Evolutionary conservation across 2,888 invertebrate genomes (phyloP).

Genomic region (Cephus spinipes): DNA sequence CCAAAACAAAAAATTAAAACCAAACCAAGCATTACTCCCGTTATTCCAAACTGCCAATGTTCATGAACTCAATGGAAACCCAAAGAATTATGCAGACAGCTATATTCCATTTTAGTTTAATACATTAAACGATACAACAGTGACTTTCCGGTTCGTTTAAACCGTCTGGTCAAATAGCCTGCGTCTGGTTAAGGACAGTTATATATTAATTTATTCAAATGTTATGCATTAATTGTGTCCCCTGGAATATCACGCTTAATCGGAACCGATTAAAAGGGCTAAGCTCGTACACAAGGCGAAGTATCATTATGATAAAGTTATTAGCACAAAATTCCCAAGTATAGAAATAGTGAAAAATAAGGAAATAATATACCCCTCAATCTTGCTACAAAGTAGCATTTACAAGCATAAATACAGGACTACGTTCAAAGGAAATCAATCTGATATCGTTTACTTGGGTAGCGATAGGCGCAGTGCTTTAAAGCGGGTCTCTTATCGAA

Average conservation of each 20-base stretch:
- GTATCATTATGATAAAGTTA: not conserved
- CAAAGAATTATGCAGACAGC: not conserved
- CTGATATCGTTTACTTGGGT: not conserved
- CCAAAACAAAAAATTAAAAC: not conserved
- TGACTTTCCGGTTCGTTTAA: not conserved
- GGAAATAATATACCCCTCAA: not conserved
- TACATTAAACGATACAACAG: not conserved
- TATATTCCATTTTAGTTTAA: not conserved
- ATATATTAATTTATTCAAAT: not conserved
- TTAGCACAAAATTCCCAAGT: not conserved
- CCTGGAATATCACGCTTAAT: not conserved
- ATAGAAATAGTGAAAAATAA: not conserved
- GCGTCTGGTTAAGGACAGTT: not conserved
- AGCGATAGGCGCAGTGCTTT: not conserved
- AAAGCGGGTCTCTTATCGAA: not conserved
- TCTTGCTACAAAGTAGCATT: not conserved
- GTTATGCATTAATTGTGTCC: not conserved
- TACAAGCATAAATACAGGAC: not conserved
- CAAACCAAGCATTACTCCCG: not conserved
- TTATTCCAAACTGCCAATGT: not conserved
- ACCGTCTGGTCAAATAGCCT: not conserved
- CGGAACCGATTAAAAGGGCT: not conserved
- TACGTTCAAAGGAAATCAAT: not conserved
- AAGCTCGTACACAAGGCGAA: not conserved
- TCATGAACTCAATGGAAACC: not conserved